These are phyloP conservation scores for Diabrotica virgifera DNA, from an alignment of 1,140 invertebrate species.

Conservation along the genomic window DNA sequence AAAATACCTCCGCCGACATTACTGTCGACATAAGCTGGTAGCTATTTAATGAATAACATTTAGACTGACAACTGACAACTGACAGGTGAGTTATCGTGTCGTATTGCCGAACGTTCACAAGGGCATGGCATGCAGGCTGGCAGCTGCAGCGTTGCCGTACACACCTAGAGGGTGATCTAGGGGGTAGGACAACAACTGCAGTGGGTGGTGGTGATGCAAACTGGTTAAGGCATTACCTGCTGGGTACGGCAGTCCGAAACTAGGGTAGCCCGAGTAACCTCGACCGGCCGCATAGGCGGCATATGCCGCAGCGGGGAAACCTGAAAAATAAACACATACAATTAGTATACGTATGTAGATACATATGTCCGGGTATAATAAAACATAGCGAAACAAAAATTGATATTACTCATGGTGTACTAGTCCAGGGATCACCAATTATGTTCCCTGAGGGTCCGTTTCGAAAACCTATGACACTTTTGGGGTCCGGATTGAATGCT, in stretches of 20 bases:
- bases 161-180: constrained; percentile 58
- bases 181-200: constrained; percentile 57
- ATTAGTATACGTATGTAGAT: no score
- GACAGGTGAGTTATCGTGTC: neutral
- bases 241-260: constrained; percentile 93
- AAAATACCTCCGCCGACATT: neutral
- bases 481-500: no score
- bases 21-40: neutral
- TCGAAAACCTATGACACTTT: no score
- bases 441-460: no score
- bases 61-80: neutral
- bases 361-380: no score
- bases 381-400: no score
- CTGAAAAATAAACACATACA: constrained; percentile 58
- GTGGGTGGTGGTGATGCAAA: constrained; percentile 61
- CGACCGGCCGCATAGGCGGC: constrained; percentile 90
- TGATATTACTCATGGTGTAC: no score
- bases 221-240: constrained; percentile 85
- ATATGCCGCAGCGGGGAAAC: constrained; percentile 89
- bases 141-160: constrained; percentile 51
- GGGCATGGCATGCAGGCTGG: constrained; percentile 73
- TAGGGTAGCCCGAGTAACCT: constrained; percentile 93
- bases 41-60: neutral
- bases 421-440: no score
- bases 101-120: constrained; percentile 60